Conservation (phyloP, 1,140 invertebrate species). For the Anagrus nilaparvatae region DNA sequence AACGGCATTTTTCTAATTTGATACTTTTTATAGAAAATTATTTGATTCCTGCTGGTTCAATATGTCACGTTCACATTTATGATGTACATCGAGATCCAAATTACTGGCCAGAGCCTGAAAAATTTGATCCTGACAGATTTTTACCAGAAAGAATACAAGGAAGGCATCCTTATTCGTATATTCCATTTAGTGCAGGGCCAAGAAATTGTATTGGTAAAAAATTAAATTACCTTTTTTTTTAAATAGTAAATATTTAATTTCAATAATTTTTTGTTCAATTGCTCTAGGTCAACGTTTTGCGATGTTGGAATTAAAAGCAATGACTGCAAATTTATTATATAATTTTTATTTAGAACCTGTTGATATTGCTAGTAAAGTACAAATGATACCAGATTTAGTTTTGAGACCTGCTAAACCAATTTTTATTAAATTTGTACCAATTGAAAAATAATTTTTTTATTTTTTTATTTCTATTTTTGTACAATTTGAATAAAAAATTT, state of each 20-base stretch:
- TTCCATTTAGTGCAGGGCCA: conserved; percentile 63
- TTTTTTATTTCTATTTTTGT: too few species aligned
- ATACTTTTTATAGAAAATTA: conserved; percentile 21
- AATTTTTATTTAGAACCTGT: conserved; percentile 46
- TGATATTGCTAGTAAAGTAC: conserved; percentile 24
- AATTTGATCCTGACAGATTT: conserved; percentile 66
- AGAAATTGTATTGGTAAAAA: conserved; percentile 63
- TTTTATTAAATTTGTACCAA: conserved; percentile 24
- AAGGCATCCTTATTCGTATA: conserved; percentile 46
- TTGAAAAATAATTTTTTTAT: conserved; percentile 11
- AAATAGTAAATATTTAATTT: too few species aligned
- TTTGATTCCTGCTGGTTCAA: conserved; percentile 35
- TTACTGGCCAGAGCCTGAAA: conserved; percentile 57
- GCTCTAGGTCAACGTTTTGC: conserved; percentile 78
- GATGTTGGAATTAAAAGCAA: conserved; percentile 62
- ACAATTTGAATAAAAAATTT: too few species aligned
- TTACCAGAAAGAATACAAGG: conserved; percentile 38
- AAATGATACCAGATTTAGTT: conserved; percentile 22
- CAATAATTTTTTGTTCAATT: too few species aligned
- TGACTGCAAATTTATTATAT: conserved; percentile 54
- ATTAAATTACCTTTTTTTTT: too few species aligned
- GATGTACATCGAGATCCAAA: conserved; percentile 54
- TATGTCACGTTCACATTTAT: conserved; percentile 41
- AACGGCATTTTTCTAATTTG: background rate
- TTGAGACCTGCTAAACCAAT: conserved; percentile 22